phyloP scores from a whole-genome alignment of 2,888 invertebrate species.

The Orthosia gracilis region DNA sequence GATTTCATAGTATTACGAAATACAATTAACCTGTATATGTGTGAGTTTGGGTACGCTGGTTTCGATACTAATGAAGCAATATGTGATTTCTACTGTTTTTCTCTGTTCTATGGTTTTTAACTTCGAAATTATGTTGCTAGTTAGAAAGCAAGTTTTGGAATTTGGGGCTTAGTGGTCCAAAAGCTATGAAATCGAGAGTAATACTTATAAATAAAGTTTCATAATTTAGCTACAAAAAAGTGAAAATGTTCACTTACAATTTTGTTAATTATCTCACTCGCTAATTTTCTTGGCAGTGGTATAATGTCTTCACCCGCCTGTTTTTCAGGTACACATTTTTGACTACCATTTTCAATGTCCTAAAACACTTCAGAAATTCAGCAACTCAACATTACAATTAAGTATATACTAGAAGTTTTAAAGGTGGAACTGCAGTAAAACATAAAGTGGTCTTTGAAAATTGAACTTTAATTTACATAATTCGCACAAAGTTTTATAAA shows the following conservation, averaged over 20 bases:
- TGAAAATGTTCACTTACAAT: slow-evolving; percentile 24
- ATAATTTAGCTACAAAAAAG: slow-evolving; percentile 5
- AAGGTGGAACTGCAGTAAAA: slow-evolving; percentile 46
- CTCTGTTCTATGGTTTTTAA: too few relatives aligned
- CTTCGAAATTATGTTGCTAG: too few relatives aligned
- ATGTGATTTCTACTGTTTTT: too few relatives aligned
- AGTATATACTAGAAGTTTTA: not conserved
- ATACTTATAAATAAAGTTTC: not conserved
- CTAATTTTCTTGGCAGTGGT: slow-evolving; percentile 37
- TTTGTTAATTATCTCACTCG: slow-evolving; percentile 34
- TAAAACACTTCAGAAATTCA: slow-evolving; percentile 40
- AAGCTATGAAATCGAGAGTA: too few relatives aligned
- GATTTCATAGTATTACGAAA: too few relatives aligned
- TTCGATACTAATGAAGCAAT: too few relatives aligned
- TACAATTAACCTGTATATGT: too few relatives aligned
- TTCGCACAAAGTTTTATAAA: slow-evolving; percentile 53
- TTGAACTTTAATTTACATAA: slow-evolving; percentile 64
- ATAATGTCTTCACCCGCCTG: slow-evolving; percentile 26
- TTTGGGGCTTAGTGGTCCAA: not conserved
- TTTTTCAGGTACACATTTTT: slow-evolving; percentile 8
- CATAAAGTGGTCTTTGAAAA: slow-evolving; percentile 46
- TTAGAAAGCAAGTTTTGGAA: too few relatives aligned
- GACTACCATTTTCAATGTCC: slow-evolving; percentile 34
- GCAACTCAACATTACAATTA: slow-evolving; percentile 1
- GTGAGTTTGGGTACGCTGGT: too few relatives aligned